A percentile compares a stretch with the other conserved stretches of the same genome.
These are phyloP conservation scores for Pseudococcus viburni DNA, from an alignment of 2,888 invertebrate species.

Conservation along the genomic window DNA sequence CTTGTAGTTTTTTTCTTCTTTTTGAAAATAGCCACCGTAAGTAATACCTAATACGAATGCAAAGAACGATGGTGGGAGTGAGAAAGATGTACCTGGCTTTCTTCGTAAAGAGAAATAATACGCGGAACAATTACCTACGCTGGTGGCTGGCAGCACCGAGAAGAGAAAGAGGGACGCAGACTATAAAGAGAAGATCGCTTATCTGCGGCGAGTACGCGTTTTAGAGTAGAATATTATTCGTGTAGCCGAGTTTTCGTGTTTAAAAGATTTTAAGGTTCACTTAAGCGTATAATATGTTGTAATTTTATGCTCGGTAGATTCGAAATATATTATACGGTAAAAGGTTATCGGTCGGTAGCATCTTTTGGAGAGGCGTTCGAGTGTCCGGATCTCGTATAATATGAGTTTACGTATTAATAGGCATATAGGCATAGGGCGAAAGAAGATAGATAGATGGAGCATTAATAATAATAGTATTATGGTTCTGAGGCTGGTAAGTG, in stretches of 20 bases:
- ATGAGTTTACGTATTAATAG: neutral
- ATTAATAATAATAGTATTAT: neutral
- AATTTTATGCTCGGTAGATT: constrained; percentile 56
- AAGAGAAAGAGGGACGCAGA: neutral
- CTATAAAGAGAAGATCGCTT: neutral
- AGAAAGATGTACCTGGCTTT: neutral
- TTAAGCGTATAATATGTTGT: constrained; percentile 53
- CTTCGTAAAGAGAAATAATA: too few relatives aligned
- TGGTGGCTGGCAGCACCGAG: neutral
- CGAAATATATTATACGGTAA: constrained; percentile 27
- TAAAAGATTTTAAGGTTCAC: constrained; percentile 46
- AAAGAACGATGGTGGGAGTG: neutral
- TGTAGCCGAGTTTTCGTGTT: constrained; percentile 28
- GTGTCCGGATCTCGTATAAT: neutral
- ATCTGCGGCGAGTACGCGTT: neutral
- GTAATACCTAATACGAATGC: neutral
- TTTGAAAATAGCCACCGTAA: neutral
- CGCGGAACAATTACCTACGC: neutral
- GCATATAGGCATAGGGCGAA: neutral
- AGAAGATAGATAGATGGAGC: neutral
- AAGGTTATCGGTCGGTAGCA: constrained; percentile 44
- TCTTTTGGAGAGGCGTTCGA: constrained; percentile 27
- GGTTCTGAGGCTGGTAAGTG: neutral
- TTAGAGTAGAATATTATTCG: neutral
- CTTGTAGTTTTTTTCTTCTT: neutral